phyloP scores from a whole-genome alignment of 1,140 invertebrate species.

The Scaptodrosophila lebanonensis region DNA sequence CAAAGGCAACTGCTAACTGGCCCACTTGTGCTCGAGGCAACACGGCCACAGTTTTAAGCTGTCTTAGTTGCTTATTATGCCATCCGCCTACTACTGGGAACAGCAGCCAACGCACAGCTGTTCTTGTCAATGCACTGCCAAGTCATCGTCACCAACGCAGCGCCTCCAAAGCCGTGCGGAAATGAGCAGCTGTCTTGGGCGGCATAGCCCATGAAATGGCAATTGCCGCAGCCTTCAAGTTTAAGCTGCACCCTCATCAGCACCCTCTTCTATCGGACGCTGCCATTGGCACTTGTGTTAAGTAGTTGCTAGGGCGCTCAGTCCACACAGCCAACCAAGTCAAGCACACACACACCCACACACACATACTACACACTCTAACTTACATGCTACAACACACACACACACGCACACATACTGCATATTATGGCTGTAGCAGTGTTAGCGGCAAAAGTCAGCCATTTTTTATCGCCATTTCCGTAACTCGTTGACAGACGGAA shows the following conservation, averaged over 20 bases:
- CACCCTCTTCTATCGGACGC: constrained; percentile 17
- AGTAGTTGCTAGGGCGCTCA: constrained; percentile 66
- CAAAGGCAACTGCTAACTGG: not conserved
- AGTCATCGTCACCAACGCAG: constrained; percentile 50
- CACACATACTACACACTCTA: not conserved
- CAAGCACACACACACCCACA: constrained; percentile 37
- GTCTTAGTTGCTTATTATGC: constrained; percentile 72
- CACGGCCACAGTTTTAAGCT: constrained; percentile 66
- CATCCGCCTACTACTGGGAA: constrained; percentile 5
- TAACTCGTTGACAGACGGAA: constrained; percentile 74
- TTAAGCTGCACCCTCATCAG: constrained; percentile 28
- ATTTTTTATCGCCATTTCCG: constrained; percentile 75
- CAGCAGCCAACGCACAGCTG: constrained; percentile 3
- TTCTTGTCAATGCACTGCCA: constrained; percentile 25
- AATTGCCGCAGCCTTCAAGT: constrained; percentile 37
- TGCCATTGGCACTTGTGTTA: constrained; percentile 64
- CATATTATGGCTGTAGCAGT: constrained; percentile 42
- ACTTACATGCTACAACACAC: constrained; percentile 31
- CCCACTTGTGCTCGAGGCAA: constrained; percentile 9
- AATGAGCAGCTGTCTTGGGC: constrained; percentile 70
- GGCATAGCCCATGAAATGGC: constrained; percentile 3
- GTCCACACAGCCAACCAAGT: constrained; percentile 68
- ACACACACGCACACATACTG: constrained; percentile 23
- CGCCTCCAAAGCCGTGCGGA: constrained; percentile 51
- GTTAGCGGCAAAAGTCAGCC: constrained; percentile 42